Conservation (phyloP, 2,797 vertebrate genomes). For the Hydrolagus colliei region DNA sequence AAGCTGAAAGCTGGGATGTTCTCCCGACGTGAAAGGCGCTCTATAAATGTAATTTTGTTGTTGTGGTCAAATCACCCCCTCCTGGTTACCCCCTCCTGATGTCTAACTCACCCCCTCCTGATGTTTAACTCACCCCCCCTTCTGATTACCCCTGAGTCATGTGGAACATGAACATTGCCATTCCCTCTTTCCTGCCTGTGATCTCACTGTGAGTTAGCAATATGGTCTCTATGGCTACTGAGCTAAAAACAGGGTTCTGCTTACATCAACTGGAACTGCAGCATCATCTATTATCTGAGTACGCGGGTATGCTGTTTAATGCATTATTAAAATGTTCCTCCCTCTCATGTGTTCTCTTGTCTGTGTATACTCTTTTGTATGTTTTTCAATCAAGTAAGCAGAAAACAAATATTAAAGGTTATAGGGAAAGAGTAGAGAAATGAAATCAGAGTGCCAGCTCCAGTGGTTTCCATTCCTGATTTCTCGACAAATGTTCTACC, state of each 20-base stretch:
- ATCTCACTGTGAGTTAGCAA: conserved; percentile 19
- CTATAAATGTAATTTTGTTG: conserved; percentile 34
- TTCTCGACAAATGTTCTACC: too few species aligned
- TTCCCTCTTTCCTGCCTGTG: background rate
- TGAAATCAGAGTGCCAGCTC: too few species aligned
- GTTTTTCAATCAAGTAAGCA: background rate
- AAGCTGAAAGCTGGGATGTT: conserved; percentile 36
- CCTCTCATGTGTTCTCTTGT: background rate
- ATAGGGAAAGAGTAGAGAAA: too few species aligned
- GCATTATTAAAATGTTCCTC: background rate
- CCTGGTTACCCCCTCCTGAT: conserved; percentile 35
- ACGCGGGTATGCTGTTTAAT: background rate
- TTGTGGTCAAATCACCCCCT: conserved; percentile 43
- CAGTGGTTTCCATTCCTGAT: too few species aligned
- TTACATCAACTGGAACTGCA: conserved; percentile 10
- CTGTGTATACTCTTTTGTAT: too few species aligned
- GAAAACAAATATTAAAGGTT: too few species aligned
- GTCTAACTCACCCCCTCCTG: conserved; percentile 34
- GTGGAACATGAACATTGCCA: conserved; percentile 1
- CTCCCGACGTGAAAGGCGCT: too few species aligned
- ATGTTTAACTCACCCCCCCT: background rate
- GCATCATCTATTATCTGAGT: conserved; percentile 6
- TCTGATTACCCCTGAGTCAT: background rate
- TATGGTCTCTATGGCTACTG: conserved; percentile 31
- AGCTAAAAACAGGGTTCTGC: conserved; percentile 25